A percentile compares a stretch with the other conserved stretches of the same genome.
Conservation (phyloP, 2,888 invertebrate species). For the Saturnia pavonia region DNA sequence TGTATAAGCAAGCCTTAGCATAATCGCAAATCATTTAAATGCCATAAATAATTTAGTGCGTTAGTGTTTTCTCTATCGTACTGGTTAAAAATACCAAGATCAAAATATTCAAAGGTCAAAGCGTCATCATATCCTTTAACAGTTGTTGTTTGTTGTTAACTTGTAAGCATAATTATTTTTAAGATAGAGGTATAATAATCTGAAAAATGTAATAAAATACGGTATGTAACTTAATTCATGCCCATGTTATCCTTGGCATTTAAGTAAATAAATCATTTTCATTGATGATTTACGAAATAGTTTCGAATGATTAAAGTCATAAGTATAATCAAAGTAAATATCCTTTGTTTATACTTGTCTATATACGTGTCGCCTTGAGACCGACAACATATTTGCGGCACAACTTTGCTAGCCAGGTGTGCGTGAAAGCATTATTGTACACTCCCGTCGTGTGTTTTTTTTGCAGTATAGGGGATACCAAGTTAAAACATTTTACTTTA, state of each 20-base stretch:
- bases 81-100: not conserved
- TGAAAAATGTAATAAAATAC: not conserved
- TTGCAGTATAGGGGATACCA: too few species aligned
- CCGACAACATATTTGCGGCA: too few species aligned
- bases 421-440: too few species aligned
- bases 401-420: too few species aligned
- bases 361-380: too few species aligned
- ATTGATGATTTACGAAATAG: too few species aligned
- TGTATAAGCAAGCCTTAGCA: not conserved
- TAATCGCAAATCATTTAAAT: constrained; percentile 8
- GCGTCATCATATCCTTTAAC: not conserved
- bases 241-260: not conserved
- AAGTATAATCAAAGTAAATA: too few species aligned
- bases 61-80: not conserved
- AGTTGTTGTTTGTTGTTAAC: not conserved
- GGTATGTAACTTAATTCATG: not conserved
- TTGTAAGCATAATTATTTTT: not conserved
- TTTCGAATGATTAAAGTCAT: too few species aligned
- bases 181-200: not conserved
- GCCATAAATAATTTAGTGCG: not conserved
- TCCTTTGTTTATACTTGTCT: too few species aligned
- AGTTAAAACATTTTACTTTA: too few species aligned
- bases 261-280: not conserved
- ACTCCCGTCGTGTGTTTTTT: too few species aligned
- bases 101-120: not conserved